Percentiles rank a stretch among this genome's conserved stretches.
phyloP scores from a whole-genome alignment of 2,888 invertebrate genomes.

The Napeogenes sylphis region DNA sequence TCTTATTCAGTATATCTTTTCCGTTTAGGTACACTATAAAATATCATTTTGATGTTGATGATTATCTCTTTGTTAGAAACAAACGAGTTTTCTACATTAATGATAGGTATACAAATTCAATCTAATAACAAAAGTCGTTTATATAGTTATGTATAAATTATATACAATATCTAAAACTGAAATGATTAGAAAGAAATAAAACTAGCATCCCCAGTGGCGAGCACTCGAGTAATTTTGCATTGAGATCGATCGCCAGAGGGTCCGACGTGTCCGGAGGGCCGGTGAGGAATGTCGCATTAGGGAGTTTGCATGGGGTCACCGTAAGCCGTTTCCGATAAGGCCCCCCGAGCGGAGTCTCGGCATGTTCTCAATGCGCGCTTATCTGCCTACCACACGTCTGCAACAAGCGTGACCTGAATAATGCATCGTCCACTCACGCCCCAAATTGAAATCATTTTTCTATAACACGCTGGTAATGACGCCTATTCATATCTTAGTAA shows the following conservation, averaged over 20 bases:
- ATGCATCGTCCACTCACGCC: slow-evolving; percentile 52
- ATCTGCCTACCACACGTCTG: slow-evolving; percentile 70
- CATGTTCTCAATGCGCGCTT: slow-evolving; percentile 59
- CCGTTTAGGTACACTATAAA: not conserved
- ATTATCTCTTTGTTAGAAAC: too few relatives aligned
- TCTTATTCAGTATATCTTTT: not conserved
- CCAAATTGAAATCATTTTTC: slow-evolving; percentile 72
- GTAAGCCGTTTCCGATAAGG: slow-evolving; percentile 79
- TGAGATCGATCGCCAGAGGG: slow-evolving; percentile 69
- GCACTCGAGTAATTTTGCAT: slow-evolving; percentile 64
- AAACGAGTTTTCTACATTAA: too few relatives aligned
- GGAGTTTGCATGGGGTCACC: slow-evolving; percentile 75
- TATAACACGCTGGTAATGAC: slow-evolving; percentile 32
- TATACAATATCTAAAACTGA: slow-evolving; percentile 41
- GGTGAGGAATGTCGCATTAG: slow-evolving; percentile 70
- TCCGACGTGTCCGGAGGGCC: slow-evolving; percentile 36
- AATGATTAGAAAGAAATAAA: slow-evolving; percentile 62
- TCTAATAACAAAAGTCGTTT: too few relatives aligned
- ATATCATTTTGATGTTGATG: too few relatives aligned
- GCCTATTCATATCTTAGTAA: slow-evolving; percentile 17
- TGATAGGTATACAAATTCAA: too few relatives aligned
- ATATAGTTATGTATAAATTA: too few relatives aligned
- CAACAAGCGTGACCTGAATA: slow-evolving; percentile 69
- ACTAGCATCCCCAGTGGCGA: slow-evolving; percentile 53
- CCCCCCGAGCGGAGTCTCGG: slow-evolving; percentile 58